Conservation (phyloP, 2,797 vertebrate genomes). For the Chaetophractus vellerosus region DNA sequence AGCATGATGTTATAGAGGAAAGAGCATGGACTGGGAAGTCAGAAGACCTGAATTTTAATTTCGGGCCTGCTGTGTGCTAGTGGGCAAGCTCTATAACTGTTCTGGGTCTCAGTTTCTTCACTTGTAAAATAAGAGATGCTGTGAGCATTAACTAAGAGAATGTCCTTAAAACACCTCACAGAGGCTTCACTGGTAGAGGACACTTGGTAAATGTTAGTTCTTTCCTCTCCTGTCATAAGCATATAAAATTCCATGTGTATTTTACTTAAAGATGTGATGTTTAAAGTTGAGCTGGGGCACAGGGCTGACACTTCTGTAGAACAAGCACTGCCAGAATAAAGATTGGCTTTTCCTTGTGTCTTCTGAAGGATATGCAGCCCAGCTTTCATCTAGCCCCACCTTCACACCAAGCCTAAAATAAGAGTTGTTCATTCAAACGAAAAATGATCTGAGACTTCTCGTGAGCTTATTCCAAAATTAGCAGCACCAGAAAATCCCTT, state of each 20-base stretch:
- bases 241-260: background rate
- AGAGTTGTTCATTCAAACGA: background rate
- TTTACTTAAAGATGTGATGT: slow-evolving; percentile 29
- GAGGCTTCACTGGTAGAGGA: background rate
- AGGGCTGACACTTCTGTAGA: background rate
- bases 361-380: background rate
- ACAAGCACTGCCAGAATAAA: slow-evolving; percentile 3
- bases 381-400: background rate
- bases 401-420: background rate
- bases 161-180: background rate
- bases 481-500: background rate
- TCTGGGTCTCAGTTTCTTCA: slow-evolving; percentile 53
- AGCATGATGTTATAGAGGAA: background rate
- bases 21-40: background rate
- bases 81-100: background rate
- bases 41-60: slow-evolving; percentile 48
- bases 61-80: background rate
- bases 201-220: background rate
- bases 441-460: slow-evolving; percentile 1
- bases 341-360: background rate
- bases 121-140: slow-evolving; percentile 39
- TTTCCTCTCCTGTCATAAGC: slow-evolving; percentile 24
- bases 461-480: slow-evolving; percentile 49
- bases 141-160: slow-evolving; percentile 29
- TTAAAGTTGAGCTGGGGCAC: background rate